Base-by-base conservation (phyloP, 2,113 vertebrate species). In the Lepus timidus region DNA sequence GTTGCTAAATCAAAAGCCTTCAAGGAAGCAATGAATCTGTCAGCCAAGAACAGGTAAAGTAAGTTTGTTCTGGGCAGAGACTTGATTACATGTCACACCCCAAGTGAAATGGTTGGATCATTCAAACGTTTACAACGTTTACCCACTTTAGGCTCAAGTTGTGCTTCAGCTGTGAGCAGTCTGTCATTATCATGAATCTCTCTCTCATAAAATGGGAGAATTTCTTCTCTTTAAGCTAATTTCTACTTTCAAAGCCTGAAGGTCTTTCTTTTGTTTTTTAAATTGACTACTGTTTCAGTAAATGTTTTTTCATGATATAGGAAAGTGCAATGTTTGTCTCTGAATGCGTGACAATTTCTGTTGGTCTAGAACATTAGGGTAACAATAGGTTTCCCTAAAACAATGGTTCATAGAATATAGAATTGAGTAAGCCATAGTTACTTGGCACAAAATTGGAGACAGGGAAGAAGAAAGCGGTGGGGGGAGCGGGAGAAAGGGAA, bases 201-300 rank as follows among this genome's bases (percentile, higher is more conserved):
- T 68, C 36, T 94, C 83, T 74, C 64, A 70, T 51, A n/a, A 74
- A n/a, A 61, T 61, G 39, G 44, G 19, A 83, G 75, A 22, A 2
- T 49, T 64, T 80, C 31, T 82, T 52, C 67, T 73, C 13, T 82
- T 61, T 79, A 78, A 86, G 31, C 2, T 74, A 84, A 93, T 85
- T 70, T 88, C 44, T 64, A 64, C 67, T 90, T 93, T 85, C 22
- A 79, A 91, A 93, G 55, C 9, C 52, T 11, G 55, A 90, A 82
- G 17, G 55, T 58, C 55, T 58, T 31, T 91, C 17, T 75, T 96
- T 94, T 76, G 22, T 70, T 96, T 94, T 76, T 87, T 80, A 36
- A 11, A 82, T 84, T 13, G 86, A 75, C 51, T 83, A 31, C 19
- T 62, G 9, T 58, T 95, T 81, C 36, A 71, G 16, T 71, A 70